Percentiles rank a stretch among this genome's conserved stretches.
Conservation (phyloP, 92 coral and sea anemone species). For the Palythoa heliodiscus region DNA sequence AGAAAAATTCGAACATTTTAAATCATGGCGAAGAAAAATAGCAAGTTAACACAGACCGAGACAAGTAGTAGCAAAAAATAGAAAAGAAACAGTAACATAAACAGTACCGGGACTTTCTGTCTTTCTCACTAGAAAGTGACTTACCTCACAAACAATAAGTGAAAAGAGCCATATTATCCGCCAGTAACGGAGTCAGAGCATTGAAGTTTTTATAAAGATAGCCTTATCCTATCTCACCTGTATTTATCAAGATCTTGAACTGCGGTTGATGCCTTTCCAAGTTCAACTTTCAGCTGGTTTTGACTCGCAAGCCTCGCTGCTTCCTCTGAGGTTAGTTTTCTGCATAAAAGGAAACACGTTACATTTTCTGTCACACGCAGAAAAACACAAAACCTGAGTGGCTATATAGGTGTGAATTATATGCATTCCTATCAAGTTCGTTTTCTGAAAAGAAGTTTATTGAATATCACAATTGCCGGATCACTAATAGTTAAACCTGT, state of each 20-base stretch:
- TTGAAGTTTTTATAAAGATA: neutral
- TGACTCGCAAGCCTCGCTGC: slow-evolving; percentile 85
- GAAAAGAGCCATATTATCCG: neutral
- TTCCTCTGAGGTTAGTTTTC: slow-evolving; percentile 91
- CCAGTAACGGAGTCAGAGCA: neutral
- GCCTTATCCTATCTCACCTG: slow-evolving; percentile 55
- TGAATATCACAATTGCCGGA: no score
- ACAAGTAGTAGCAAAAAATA: no score
- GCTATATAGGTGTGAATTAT: no score
- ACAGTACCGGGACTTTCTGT: no score
- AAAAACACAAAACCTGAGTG: no score
- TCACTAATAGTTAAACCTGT: no score
- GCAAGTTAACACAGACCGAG: neutral
- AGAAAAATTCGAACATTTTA: neutral
- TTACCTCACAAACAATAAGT: neutral
- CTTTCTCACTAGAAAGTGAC: neutral
- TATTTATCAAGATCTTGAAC: slow-evolving; percentile 84
- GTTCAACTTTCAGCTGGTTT: slow-evolving; percentile 74
- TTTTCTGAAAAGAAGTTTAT: no score
- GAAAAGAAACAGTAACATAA: no score
- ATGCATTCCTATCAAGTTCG: no score
- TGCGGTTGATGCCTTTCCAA: slow-evolving; percentile 84
- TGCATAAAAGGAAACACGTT: slow-evolving; percentile 1
- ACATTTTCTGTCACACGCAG: no score
- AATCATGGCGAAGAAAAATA: neutral